Conservation (phyloP, 2,888 invertebrate species). For the Apotomis capreana region DNA sequence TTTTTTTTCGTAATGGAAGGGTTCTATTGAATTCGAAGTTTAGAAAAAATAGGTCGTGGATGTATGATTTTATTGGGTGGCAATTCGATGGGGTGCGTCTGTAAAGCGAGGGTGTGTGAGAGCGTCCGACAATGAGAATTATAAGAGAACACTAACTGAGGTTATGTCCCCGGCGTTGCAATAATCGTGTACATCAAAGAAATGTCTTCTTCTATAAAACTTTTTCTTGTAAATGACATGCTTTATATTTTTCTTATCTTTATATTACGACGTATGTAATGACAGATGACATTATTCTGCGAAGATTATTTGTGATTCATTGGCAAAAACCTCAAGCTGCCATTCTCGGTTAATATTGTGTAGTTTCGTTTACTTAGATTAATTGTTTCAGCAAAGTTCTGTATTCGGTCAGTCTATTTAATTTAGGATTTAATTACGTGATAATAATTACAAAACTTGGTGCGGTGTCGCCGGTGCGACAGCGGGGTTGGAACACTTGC, state of each 20-base stretch:
- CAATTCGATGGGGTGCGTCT: slow-evolving; percentile 50
- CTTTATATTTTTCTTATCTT: no score
- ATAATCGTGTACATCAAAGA: no score
- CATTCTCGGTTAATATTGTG: no score
- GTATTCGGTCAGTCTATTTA: not conserved
- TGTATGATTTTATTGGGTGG: slow-evolving; percentile 57
- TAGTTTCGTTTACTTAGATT: no score
- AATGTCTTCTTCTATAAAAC: no score
- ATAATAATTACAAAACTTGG: slow-evolving; percentile 11
- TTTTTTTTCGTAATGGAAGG: slow-evolving; percentile 51
- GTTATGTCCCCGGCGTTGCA: no score
- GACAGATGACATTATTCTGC: no score
- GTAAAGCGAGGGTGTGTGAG: slow-evolving; percentile 41
- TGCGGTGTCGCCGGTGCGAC: not conserved
- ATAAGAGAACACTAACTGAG: not conserved
- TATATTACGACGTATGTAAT: no score
- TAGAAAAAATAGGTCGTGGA: slow-evolving; percentile 50
- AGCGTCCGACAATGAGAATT: not conserved
- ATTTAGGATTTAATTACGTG: not conserved
- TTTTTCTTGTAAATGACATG: no score
- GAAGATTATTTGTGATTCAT: no score
- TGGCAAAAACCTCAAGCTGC: no score
- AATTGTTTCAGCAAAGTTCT: not conserved
- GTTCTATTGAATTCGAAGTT: slow-evolving; percentile 52
- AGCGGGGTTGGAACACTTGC: not conserved